phyloP scores from a whole-genome alignment of 2,113 vertebrate genomes.

The Lucifuga dentata region DNA sequence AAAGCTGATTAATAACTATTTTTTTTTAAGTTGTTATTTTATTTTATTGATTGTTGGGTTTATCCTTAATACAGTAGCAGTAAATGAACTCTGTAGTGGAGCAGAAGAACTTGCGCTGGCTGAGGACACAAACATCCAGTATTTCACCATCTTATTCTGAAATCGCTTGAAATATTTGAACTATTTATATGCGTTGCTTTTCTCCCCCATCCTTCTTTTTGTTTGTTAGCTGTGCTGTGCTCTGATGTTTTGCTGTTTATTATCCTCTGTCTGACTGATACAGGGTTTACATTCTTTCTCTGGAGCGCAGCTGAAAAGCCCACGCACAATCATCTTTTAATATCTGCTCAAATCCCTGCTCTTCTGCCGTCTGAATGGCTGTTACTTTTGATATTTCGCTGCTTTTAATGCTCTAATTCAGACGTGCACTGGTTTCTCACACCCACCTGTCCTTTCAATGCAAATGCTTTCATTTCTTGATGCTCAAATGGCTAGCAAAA shows the following conservation, averaged over 20 bases:
- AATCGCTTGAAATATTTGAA: slow-evolving; percentile 82
- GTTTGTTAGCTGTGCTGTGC: slow-evolving; percentile 69
- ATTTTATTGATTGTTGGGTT: background rate
- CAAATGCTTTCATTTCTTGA: slow-evolving; percentile 61
- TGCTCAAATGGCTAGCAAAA: slow-evolving; percentile 62
- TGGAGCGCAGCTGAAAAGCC: slow-evolving; percentile 70
- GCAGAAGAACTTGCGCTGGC: slow-evolving; percentile 34
- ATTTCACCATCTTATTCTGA: slow-evolving; percentile 79
- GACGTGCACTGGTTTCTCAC: slow-evolving; percentile 62
- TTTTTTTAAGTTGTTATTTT: background rate
- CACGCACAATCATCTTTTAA: slow-evolving; percentile 84
- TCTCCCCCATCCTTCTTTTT: slow-evolving; percentile 54
- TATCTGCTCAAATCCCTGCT: slow-evolving; percentile 79
- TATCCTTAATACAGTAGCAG: slow-evolving; percentile 48
- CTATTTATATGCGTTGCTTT: slow-evolving; percentile 71
- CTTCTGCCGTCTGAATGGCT: slow-evolving; percentile 66
- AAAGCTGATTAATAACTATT: slow-evolving; percentile 10
- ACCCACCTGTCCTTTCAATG: slow-evolving; percentile 77
- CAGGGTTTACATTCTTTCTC: slow-evolving; percentile 77
- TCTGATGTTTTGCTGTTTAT: slow-evolving; percentile 76
- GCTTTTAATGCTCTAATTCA: slow-evolving; percentile 71
- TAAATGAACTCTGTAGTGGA: slow-evolving; percentile 22
- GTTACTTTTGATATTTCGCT: slow-evolving; percentile 64
- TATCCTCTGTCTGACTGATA: slow-evolving; percentile 78
- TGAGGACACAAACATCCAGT: slow-evolving; percentile 75